A percentile compares a stretch with the other conserved stretches of the same genome.
phyloP scores from a whole-genome alignment of 1,140 invertebrate species.

The Drosophila sucinea region DNA sequence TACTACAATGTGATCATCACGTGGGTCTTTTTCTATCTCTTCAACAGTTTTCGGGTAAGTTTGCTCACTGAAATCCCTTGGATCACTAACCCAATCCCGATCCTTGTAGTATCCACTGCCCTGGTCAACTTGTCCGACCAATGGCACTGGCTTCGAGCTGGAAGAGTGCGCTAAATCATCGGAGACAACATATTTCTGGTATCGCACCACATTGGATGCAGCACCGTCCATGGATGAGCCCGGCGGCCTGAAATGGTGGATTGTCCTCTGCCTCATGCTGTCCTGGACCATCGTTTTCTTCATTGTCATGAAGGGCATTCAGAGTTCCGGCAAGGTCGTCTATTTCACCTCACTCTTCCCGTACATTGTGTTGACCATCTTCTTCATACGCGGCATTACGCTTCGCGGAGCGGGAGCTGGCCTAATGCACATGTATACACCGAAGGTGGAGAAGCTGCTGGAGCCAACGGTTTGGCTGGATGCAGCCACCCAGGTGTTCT shows the following conservation, averaged over 20 bases:
- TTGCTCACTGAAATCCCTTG: background rate
- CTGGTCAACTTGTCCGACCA: conserved; percentile 92
- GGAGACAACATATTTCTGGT: conserved; percentile 95
- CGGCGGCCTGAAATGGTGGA: conserved; percentile 96
- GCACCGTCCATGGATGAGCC: conserved; percentile 92
- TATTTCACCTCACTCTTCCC: conserved; percentile 98
- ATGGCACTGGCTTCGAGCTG: conserved; percentile 86
- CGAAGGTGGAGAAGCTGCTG: conserved; percentile 92
- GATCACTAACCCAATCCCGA: background rate
- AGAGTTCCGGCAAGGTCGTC: conserved; percentile 98
- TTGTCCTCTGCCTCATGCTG: conserved; percentile 94
- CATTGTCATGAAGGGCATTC: conserved; percentile 99
- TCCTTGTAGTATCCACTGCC: conserved; percentile 88
- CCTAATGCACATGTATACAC: conserved; percentile 95
- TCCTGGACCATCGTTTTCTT: conserved; percentile 98
- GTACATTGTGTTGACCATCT: conserved; percentile 96
- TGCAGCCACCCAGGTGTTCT: conserved; percentile 97
- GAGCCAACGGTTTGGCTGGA: conserved; percentile 95
- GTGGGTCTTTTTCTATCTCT: conserved; percentile 98
- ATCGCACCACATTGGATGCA: conserved; percentile 92
- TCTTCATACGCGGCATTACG: conserved; percentile 96
- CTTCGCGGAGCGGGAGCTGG: conserved; percentile 94
- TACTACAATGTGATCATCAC: conserved; percentile 99
- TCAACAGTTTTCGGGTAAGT: conserved; percentile 93
- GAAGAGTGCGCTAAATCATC: conserved; percentile 92